Base-by-base conservation (phyloP, 2,888 invertebrate species). In the Protonemura montana region DNA sequence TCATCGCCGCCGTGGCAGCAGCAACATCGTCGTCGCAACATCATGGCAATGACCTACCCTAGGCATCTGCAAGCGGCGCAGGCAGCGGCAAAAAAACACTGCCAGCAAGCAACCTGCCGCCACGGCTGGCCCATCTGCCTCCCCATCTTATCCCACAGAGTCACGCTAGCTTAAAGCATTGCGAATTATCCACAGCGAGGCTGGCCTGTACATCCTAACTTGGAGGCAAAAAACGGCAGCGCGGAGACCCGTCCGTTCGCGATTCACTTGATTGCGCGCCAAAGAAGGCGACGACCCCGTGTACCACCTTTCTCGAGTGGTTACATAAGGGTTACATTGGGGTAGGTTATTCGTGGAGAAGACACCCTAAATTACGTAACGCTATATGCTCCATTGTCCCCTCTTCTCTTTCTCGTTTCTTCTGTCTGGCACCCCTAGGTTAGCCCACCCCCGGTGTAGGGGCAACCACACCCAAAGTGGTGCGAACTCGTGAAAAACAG, bases 341-440 rank as follows among this genome's bases (percentile, higher is more conserved):
- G 59, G 59, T 59, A 59, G 59, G 59, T 59, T 59, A 59, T 59
- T 10, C 59, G 13, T 13, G 59, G 13, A 21, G 59, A 59, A 59
- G 59, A 59, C 59, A 59, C 59, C 59, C 59, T 59, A 59, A 59
- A 59, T 59, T 59, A 59, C 59, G 59, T 59, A 59, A 59, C 59
- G 59, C 59, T 59, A 59, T 59, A 59, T 59, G 13, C 21, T 10
- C 59, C 13, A 59, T 59, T 59, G 59, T 59, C 59, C 59, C 21
- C 59, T 35, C 59, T 59, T 59, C 3, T 41, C 41, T 41, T 21
- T 59, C 59, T 59, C 59, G 59, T 21, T 59, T 21, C 21, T 59
- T 59, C 59, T 59, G 59, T 59, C 59, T 59, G 21, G 59, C 59
- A 21, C 59, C 59, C 59, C 59, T 59, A 21, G 59, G 13, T 21